phyloP scores from a whole-genome alignment of 1,140 invertebrate species.

The Drosophila erecta region DNA sequence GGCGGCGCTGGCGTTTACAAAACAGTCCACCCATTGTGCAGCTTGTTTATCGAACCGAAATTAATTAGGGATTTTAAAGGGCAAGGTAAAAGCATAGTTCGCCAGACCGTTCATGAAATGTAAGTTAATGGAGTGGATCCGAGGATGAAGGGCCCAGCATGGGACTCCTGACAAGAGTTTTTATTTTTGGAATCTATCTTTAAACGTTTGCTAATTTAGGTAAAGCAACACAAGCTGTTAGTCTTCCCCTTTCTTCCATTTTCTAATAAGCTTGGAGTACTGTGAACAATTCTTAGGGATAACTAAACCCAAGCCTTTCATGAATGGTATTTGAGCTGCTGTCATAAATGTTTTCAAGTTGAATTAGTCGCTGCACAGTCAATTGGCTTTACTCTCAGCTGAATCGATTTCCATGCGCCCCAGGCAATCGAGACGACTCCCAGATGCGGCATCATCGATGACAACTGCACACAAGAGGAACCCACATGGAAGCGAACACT shows the following conservation, averaged over 20 bases:
- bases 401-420: constrained; percentile 60
- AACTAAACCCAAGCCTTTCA: neutral
- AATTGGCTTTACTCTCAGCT: constrained; percentile 70
- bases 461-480: constrained; percentile 29
- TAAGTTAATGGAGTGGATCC: neutral
- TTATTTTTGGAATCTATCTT: neutral
- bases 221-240: neutral
- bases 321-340: constrained; percentile 15
- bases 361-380: constrained; percentile 51
- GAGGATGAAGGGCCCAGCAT: neutral
- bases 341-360: constrained; percentile 56
- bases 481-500: constrained; percentile 21
- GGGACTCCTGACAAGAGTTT: neutral
- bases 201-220: neutral
- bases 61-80: constrained; percentile 47
- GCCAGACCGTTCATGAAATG: constrained; percentile 18
- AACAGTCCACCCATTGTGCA: constrained; percentile 10
- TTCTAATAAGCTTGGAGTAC: neutral
- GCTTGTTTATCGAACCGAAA: constrained; percentile 43
- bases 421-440: constrained; percentile 32
- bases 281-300: neutral
- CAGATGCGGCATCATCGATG: constrained; percentile 30
- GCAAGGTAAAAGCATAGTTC: constrained; percentile 49
- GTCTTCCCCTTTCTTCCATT: no score
- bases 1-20: neutral